phyloP scores from a whole-genome alignment of 2,113 vertebrate genomes.

The Melanocharis versteri region DNA sequence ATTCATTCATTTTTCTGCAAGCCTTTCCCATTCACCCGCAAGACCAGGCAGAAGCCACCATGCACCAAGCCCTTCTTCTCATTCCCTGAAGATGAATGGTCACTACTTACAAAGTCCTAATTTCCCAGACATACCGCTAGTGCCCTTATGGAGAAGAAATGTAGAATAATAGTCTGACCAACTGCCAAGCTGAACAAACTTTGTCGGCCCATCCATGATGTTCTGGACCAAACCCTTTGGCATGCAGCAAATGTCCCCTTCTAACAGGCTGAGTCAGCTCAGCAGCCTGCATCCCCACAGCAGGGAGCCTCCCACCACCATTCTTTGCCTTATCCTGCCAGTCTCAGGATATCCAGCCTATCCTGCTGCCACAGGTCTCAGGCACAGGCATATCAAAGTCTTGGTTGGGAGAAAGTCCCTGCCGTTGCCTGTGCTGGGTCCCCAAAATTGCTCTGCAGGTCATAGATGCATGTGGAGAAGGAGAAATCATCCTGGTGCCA shows the following conservation, averaged over 20 bases:
- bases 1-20: neutral
- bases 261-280: neutral
- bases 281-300: neutral
- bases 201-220: neutral
- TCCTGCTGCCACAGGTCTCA: neutral
- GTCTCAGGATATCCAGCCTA: no score
- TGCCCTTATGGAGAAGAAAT: neutral
- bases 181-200: neutral
- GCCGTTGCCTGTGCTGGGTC: neutral
- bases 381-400: neutral
- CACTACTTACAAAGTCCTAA: neutral
- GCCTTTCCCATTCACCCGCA: neutral
- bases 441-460: neutral
- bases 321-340: neutral
- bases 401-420: neutral
- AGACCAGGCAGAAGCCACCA: neutral
- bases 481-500: neutral
- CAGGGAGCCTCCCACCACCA: fast-evolving
- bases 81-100: neutral
- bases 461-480: neutral
- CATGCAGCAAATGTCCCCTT: neutral
- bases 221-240: neutral
- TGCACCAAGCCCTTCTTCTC: neutral
- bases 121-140: neutral
- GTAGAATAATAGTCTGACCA: neutral